Evolutionary conservation across 2,888 invertebrate genomes (phyloP).

Genomic region (Bimastos eiseni): DNA sequence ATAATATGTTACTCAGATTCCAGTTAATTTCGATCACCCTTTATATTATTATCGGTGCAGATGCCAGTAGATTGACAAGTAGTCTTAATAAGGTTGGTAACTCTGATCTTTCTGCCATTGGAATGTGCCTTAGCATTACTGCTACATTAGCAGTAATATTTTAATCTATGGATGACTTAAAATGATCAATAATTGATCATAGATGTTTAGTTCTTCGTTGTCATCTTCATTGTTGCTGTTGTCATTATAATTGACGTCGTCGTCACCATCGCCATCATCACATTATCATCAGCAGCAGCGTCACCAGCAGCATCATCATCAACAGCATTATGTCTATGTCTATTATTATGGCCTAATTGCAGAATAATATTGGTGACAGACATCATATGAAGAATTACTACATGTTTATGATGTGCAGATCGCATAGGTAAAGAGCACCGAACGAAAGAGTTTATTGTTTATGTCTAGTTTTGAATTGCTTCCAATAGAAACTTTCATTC

Average conservation of each 20-base stretch:
- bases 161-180: too few species aligned
- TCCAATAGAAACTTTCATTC: neutral
- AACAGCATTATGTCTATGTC: neutral
- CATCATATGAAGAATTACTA: neutral
- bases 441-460: neutral
- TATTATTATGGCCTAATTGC: neutral
- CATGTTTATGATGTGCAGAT: neutral
- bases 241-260: neutral
- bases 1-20: too few species aligned
- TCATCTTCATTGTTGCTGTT: neutral
- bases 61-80: too few species aligned
- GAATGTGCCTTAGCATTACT: too few species aligned
- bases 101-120: too few species aligned
- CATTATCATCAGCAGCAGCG: too few species aligned
- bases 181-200: too few species aligned
- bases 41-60: too few species aligned
- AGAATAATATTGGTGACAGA: too few species aligned
- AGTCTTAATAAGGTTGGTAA: too few species aligned
- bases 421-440: neutral
- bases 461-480: neutral
- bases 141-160: too few species aligned
- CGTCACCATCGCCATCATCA: neutral
- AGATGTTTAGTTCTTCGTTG: neutral
- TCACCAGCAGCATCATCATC: neutral
- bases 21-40: too few species aligned